phyloP scores from a whole-genome alignment of 2,113 vertebrate genomes.

The Laticauda laticaudata region DNA sequence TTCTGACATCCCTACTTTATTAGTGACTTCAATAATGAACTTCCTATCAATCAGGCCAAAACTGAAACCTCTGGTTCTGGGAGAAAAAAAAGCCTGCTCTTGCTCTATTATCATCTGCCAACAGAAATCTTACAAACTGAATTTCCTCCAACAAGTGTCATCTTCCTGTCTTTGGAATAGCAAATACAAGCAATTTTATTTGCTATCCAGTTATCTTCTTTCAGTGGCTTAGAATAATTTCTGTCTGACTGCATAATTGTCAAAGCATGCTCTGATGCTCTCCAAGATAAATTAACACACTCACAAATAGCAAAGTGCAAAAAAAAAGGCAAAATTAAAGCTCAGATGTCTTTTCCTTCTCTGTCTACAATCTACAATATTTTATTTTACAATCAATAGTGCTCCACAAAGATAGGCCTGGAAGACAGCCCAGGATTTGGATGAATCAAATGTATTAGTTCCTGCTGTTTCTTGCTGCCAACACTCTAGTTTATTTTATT shows the following conservation, averaged over 20 bases:
- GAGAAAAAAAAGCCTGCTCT: neutral
- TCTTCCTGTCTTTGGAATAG: neutral
- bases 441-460: conserved; percentile 20
- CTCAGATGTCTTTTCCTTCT: neutral
- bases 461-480: conserved; percentile 17
- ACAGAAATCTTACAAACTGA: neutral
- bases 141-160: neutral
- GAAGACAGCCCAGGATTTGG: neutral
- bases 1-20: neutral
- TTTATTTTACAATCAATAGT: neutral
- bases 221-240: neutral
- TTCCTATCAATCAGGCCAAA: neutral
- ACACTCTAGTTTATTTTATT: conserved; percentile 12
- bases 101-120: neutral
- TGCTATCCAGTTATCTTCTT: neutral
- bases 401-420: neutral
- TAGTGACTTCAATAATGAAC: neutral
- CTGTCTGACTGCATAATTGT: neutral
- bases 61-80: neutral
- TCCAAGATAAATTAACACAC: neutral
- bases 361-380: neutral
- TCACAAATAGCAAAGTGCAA: neutral
- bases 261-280: neutral
- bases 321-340: neutral
- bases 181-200: neutral